A percentile compares a stretch with the other conserved stretches of the same genome.
Conservation (phyloP, 2,888 invertebrate species). For the Megaustenia siamemsis region DNA sequence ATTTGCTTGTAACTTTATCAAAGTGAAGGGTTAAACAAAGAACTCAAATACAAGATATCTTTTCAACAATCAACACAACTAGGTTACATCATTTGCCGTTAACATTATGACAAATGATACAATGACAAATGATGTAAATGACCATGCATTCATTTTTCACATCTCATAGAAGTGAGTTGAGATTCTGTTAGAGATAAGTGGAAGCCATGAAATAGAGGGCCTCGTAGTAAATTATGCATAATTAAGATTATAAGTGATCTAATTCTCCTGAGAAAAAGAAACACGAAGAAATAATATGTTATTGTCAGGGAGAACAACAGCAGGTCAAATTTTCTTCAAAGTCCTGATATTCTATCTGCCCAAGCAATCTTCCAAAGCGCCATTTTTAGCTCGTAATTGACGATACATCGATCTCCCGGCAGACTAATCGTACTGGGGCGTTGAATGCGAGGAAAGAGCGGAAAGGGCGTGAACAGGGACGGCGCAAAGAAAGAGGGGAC, state of each 20-base stretch:
- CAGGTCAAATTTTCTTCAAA: background rate
- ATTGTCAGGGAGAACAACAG: conserved; percentile 19
- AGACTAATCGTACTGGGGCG: background rate
- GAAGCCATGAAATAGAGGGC: background rate
- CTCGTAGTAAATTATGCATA: background rate
- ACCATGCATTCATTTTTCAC: no score
- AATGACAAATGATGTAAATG: no score
- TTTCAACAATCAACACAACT: no score
- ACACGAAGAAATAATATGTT: background rate
- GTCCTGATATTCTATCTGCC: background rate
- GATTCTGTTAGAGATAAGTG: background rate
- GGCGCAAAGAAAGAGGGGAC: background rate
- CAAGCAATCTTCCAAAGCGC: background rate
- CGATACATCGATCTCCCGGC: background rate
- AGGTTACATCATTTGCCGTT: no score
- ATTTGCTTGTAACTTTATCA: no score
- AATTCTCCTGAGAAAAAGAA: background rate
- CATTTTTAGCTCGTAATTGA: background rate
- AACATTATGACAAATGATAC: no score
- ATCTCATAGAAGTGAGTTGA: background rate
- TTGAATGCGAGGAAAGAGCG: conserved; percentile 1
- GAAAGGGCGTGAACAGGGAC: conserved; percentile 23
- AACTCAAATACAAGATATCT: no score
- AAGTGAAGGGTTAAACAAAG: no score
- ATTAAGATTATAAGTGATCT: background rate